phyloP scores from a whole-genome alignment of 2,888 invertebrate species.

The Tetramorium bicarinatum region DNA sequence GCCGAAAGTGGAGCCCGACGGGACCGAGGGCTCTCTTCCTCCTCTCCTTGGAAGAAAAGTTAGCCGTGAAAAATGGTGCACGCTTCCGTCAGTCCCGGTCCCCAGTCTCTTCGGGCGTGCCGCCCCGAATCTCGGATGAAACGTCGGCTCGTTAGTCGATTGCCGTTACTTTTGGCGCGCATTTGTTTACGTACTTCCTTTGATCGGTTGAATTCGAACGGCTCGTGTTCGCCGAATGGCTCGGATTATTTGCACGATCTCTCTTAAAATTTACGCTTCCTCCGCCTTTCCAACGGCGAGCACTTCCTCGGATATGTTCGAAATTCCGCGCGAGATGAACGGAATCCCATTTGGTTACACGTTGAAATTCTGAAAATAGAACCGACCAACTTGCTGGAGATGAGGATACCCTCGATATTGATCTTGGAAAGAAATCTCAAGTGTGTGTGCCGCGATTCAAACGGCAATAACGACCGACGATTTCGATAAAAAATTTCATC shows the following conservation, averaged over 20 bases:
- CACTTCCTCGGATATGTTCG: background rate
- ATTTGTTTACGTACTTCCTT: background rate
- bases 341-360: background rate
- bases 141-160: background rate
- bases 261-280: background rate
- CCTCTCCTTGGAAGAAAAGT: slow-evolving; percentile 41
- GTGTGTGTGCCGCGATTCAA: slow-evolving; percentile 44
- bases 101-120: background rate
- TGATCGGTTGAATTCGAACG: too few relatives aligned
- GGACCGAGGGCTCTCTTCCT: slow-evolving; percentile 51
- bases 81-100: background rate
- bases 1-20: slow-evolving; percentile 75
- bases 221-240: background rate
- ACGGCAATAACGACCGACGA: slow-evolving; percentile 57
- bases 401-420: slow-evolving; percentile 16
- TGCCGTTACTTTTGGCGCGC: background rate
- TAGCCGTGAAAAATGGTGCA: slow-evolving; percentile 6
- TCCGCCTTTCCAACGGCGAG: background rate
- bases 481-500: slow-evolving; percentile 66
- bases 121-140: background rate
- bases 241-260: background rate
- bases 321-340: background rate
- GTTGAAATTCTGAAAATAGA: slow-evolving; percentile 16
- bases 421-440: slow-evolving; percentile 52
- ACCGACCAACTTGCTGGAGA: background rate